A percentile compares a stretch with the other conserved stretches of the same genome.
These are phyloP conservation scores for Micropoecilia bifurca DNA, from an alignment of 2,797 vertebrate genomes.

Conservation along the genomic window DNA sequence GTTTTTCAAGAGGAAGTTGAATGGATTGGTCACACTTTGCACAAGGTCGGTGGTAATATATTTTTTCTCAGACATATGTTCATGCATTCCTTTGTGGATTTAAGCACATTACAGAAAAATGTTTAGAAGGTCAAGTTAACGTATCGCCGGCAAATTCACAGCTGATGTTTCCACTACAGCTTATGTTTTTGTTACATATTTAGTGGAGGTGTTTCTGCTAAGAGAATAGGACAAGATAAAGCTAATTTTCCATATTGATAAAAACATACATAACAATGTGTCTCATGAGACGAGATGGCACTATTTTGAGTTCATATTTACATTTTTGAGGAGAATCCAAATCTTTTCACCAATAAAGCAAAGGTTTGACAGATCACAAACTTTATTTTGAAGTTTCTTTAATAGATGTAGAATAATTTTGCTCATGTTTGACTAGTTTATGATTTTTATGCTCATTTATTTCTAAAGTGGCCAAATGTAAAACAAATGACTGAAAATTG, in stretches of 20 bases:
- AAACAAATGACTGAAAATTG: not conserved
- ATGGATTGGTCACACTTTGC: slow-evolving; percentile 76
- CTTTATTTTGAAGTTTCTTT: not conserved
- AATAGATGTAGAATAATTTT: not conserved
- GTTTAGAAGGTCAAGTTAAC: slow-evolving; percentile 55
- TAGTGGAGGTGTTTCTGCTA: not conserved
- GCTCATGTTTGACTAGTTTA: not conserved
- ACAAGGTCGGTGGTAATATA: slow-evolving; percentile 52
- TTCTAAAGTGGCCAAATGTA: not conserved
- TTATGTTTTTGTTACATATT: slow-evolving; percentile 16
- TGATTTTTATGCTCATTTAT: not conserved
- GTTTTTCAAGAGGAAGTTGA: slow-evolving; percentile 69
- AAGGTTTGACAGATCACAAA: not conserved
- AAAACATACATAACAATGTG: not conserved
- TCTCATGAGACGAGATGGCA: not conserved
- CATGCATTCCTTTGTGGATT: slow-evolving; percentile 75
- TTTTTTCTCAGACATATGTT: slow-evolving; percentile 62
- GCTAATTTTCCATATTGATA: not conserved
- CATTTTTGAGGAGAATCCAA: not conserved
- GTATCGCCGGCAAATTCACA: slow-evolving; percentile 24
- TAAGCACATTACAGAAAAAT: slow-evolving; percentile 70
- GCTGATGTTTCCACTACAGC: slow-evolving; percentile 43
- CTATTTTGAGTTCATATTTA: not conserved
- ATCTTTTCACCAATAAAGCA: not conserved
- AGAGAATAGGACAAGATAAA: not conserved